Percentiles rank a stretch among this genome's conserved stretches.
Conservation (phyloP, 2,113 vertebrate genomes). For the Tringa solitaria region DNA sequence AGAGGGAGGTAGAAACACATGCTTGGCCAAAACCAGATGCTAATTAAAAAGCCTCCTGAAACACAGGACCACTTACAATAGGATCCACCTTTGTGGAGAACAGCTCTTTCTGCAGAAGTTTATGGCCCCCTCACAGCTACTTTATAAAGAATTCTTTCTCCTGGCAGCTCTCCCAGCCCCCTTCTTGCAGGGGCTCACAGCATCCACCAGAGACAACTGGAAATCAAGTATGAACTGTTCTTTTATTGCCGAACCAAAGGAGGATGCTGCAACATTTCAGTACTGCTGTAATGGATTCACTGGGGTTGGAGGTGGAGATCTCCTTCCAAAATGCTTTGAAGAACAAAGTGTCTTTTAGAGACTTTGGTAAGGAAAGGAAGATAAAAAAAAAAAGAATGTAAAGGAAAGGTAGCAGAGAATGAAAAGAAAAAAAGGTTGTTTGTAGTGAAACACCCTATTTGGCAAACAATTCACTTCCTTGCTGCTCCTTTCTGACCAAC, state of each 20-base stretch:
- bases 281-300: neutral
- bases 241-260: neutral
- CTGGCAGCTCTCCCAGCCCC: neutral
- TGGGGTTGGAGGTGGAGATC: neutral
- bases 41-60: neutral
- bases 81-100: neutral
- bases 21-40: neutral
- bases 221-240: neutral
- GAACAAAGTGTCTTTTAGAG: neutral
- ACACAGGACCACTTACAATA: neutral
- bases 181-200: neutral
- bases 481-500: neutral
- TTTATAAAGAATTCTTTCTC: neutral
- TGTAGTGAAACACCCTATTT: rapidly evolving
- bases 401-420: neutral
- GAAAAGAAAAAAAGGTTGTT: neutral
- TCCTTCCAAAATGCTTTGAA: neutral
- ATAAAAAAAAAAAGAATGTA: neutral
- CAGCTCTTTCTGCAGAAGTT: neutral
- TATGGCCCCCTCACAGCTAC: neutral
- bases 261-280: neutral
- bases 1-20: neutral
- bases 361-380: neutral
- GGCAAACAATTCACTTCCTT: neutral
- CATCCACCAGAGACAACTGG: neutral